Conservation (phyloP, 2,113 vertebrate genomes). For the Hyperopisus bebe region DNA sequence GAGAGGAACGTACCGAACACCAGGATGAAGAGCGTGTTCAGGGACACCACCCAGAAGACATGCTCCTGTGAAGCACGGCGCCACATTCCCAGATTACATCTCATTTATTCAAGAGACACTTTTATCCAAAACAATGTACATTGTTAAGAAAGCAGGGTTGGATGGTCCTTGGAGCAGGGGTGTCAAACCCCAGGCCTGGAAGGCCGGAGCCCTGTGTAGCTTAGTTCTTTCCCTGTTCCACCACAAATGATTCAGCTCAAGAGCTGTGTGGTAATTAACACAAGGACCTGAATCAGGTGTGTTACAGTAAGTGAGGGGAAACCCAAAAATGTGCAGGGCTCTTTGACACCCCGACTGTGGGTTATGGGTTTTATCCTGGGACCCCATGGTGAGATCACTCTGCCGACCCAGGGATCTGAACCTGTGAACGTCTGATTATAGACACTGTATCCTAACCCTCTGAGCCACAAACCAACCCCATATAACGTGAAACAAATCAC, state of each 20-base stretch:
- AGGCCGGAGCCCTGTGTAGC: too few species aligned
- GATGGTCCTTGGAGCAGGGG: background rate
- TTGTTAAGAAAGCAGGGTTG: background rate
- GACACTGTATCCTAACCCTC: background rate
- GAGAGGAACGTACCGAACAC: conserved; percentile 79
- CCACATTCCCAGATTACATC: background rate
- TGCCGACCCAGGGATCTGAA: background rate
- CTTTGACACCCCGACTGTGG: background rate
- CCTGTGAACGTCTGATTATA: background rate
- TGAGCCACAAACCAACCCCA: background rate
- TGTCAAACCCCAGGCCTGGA: too few species aligned
- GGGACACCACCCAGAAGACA: conserved; percentile 96
- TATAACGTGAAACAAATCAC: background rate
- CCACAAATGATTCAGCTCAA: too few species aligned
- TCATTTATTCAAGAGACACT: background rate
- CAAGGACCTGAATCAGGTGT: too few species aligned
- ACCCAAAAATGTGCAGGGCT: too few species aligned
- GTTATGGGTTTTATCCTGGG: background rate
- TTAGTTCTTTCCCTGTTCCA: too few species aligned
- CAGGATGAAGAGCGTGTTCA: conserved; percentile 93
- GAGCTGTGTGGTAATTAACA: too few species aligned
- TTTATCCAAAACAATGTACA: background rate
- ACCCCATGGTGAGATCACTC: background rate
- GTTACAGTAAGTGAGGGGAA: too few species aligned
- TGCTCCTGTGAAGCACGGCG: conserved; percentile 71